Conservation (phyloP, 2,888 invertebrate species). For the Doris montereyensis region DNA sequence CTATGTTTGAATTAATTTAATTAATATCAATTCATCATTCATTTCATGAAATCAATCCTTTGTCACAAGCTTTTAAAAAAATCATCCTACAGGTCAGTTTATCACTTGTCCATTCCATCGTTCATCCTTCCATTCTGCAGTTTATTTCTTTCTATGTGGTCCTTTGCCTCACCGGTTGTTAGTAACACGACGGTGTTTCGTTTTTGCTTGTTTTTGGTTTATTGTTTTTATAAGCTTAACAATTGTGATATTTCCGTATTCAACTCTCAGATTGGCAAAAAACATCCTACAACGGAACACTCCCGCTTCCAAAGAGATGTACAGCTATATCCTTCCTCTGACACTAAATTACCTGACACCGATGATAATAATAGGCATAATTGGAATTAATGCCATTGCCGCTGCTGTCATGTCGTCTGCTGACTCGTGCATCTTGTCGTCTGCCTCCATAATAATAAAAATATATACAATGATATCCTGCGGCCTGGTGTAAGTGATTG, state of each 20-base stretch:
- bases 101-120: no score
- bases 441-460: constrained; percentile 54
- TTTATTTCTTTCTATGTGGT: no score
- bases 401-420: constrained; percentile 63
- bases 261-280: constrained; percentile 34
- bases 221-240: no score
- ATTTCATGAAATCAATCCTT: no score
- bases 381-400: constrained; percentile 56
- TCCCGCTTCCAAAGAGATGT: constrained; percentile 45
- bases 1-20: no score
- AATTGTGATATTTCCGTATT: background rate
- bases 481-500: constrained; percentile 32
- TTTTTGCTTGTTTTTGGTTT: no score
- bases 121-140: no score
- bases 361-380: constrained; percentile 48
- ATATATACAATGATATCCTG: constrained; percentile 53
- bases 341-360: constrained; percentile 56
- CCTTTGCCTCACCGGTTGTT: no score
- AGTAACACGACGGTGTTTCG: no score
- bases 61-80: no score
- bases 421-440: constrained; percentile 54
- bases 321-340: constrained; percentile 50
- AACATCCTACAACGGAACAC: constrained; percentile 40
- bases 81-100: no score
- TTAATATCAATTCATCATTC: no score